Conservation (phyloP, 2,888 invertebrate species). For the Drosophila seclusa region DNA sequence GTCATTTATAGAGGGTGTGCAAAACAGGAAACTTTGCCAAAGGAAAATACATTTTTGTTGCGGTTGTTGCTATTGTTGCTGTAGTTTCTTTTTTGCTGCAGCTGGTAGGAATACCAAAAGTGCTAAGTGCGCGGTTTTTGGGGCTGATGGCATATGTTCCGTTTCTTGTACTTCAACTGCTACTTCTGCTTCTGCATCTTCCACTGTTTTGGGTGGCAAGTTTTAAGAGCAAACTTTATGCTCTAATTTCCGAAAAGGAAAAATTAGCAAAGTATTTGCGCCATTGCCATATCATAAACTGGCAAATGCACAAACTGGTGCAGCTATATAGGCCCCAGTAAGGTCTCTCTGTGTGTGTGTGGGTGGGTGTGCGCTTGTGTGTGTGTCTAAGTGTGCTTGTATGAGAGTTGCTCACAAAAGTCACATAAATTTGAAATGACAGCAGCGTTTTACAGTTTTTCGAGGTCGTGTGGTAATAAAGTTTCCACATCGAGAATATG, state of each 20-base stretch:
- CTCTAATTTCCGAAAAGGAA: slow-evolving; percentile 78
- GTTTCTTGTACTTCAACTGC: slow-evolving; percentile 10
- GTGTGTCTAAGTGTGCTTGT: slow-evolving; percentile 10
- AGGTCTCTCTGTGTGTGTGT: not conserved
- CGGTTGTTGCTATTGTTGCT: slow-evolving; percentile 18
- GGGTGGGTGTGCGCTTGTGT: slow-evolving; percentile 10
- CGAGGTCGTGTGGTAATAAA: slow-evolving; percentile 74
- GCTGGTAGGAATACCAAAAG: slow-evolving; percentile 63
- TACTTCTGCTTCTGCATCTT: slow-evolving; percentile 3
- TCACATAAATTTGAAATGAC: slow-evolving; percentile 79
- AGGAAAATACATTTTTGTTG: slow-evolving; percentile 63
- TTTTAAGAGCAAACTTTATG: slow-evolving; percentile 76
- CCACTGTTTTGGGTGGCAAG: slow-evolving; percentile 43
- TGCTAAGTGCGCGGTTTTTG: slow-evolving; percentile 66
- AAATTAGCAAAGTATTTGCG: slow-evolving; percentile 78
- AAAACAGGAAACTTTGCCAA: slow-evolving; percentile 52
- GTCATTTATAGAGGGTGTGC: slow-evolving; percentile 17
- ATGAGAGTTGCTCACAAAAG: slow-evolving; percentile 70
- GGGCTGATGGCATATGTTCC: slow-evolving; percentile 37
- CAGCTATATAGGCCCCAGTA: slow-evolving; percentile 30
- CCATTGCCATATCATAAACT: slow-evolving; percentile 77
- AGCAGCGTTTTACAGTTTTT: slow-evolving; percentile 76
- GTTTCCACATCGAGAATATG: slow-evolving; percentile 44
- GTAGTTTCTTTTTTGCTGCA: slow-evolving; percentile 41
- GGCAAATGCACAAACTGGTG: slow-evolving; percentile 51